Evolutionary conservation across 2,797 vertebrate genomes (phyloP).

Genomic region (Onychomys arenicola): DNA sequence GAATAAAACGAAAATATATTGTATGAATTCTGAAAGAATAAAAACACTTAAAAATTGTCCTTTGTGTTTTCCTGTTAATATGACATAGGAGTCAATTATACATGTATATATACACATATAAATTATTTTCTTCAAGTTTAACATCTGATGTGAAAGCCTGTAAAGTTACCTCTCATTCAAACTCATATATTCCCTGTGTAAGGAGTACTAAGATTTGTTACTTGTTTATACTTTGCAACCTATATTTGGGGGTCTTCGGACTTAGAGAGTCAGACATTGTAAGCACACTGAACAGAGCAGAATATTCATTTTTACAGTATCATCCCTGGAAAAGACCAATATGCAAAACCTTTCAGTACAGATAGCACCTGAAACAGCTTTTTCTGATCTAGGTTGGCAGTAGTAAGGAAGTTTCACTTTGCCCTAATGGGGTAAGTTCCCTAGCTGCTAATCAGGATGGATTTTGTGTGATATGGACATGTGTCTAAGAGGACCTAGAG

Average conservation of each 20-base stretch:
- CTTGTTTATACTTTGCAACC: not conserved
- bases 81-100: not conserved
- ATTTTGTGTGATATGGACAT: conserved; percentile 66
- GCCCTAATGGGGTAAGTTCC: conserved; percentile 28
- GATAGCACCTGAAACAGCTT: not conserved
- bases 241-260: not conserved
- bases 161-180: not conserved
- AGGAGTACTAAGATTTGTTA: not conserved
- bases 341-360: not conserved
- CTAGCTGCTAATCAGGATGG: conserved; percentile 43
- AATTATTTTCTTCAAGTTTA: not conserved
- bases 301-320: conserved; percentile 16
- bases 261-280: not conserved
- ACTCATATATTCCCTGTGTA: not conserved
- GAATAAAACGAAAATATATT: not conserved
- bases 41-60: not conserved
- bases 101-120: not conserved
- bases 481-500: conserved; percentile 59
- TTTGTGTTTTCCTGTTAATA: not conserved
- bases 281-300: not conserved
- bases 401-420: not conserved
- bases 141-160: not conserved
- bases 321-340: not conserved
- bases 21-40: too few species aligned
- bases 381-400: not conserved